Conservation (phyloP, 2,797 vertebrate species). For the Sarcoramphus papa region DNA sequence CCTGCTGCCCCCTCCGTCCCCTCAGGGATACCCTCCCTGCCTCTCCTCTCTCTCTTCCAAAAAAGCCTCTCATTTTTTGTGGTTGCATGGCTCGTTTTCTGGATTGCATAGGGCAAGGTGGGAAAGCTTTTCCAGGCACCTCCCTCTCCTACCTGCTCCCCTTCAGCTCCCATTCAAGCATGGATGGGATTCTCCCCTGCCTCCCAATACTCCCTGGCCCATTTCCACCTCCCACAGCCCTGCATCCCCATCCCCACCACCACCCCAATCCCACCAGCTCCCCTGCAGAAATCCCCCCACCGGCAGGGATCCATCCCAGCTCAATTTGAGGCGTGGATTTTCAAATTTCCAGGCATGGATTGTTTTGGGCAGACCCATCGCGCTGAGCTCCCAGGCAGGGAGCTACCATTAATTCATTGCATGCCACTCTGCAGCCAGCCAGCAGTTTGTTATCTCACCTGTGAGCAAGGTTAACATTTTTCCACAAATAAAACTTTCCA, state of each 20-base stretch:
- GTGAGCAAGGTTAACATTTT: background rate
- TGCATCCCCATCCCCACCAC: background rate
- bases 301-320: background rate
- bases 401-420: background rate
- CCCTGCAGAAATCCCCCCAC: accelerated
- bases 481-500: background rate
- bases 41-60: background rate
- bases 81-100: background rate
- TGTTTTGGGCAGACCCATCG: background rate
- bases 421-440: background rate
- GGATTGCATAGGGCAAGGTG: too few relatives aligned
- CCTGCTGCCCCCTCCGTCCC: background rate
- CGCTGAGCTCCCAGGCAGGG: background rate
- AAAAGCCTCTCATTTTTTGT: accelerated
- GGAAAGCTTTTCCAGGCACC: background rate
- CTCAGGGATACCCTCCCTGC: accelerated
- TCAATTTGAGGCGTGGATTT: background rate
- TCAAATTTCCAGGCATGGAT: background rate
- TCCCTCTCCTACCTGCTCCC: background rate
- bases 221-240: background rate
- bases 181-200: accelerated
- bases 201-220: background rate
- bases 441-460: background rate
- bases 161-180: background rate
- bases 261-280: background rate